Base-by-base conservation (phyloP, 1,140 invertebrate species). In the Luehdorfia chinensis region DNA sequence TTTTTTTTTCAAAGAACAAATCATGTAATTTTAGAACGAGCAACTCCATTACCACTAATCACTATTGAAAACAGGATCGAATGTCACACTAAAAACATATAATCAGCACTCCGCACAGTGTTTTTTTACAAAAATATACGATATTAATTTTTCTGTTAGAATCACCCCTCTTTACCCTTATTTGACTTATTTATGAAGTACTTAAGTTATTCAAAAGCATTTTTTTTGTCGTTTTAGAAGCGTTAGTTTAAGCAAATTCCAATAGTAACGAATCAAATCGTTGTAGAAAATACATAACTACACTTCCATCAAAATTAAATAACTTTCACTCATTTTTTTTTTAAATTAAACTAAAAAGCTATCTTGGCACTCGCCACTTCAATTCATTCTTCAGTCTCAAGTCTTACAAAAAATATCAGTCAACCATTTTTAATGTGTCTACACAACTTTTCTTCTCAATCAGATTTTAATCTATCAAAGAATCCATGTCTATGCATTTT, bases 131-230 rank as follows among this genome's bases (percentile, higher is more conserved):
- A 56, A 60, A 57, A 61, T 58, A 64, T 39, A 39, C 36, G 21
- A 39, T 39, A 39, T 27, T 12, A 31, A 13, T 31, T 31, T n/a
- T 7, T 27, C 25, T 12, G 30, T 31, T 23, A 39, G 19, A 39
- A 39, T 27, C 36, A 39, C 21, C 13, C 36, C 36, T 46, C 33
- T 23, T 46, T 50, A 33, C 41, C 16, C 30, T 30, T 15, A 41
- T 51, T 46, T 41, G 18, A 52, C 50, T 54, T 53, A 46, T 51
- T 52, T 56, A 57, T 51, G 47, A 64, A 60, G 50, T 64, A 60
- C 53, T 34, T 64, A 64, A 58, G 59, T 55, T 54, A 53, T 47
- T 48, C 11, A 25, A n/a, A 39, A 27, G 21, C 21, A 31, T 2
- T 12, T 31, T 12, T 31, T 2, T 31, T 31, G 5, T 41, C 37